Percentiles rank a stretch among this genome's conserved stretches.
Conservation (phyloP, 1,140 invertebrate species). For the Drosophila setifemur region DNA sequence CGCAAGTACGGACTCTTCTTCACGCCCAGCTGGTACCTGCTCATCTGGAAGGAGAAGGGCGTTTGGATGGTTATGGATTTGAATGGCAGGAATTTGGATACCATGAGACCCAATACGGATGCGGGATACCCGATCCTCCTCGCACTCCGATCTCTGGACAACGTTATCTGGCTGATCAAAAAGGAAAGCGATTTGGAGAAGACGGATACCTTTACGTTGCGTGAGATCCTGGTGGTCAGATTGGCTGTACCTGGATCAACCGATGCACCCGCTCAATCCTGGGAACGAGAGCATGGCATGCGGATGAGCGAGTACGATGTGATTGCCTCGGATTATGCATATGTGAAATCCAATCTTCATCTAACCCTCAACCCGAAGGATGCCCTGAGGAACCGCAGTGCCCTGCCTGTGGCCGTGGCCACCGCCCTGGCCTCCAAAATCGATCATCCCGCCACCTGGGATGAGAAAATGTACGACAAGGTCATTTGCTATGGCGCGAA, state of each 20-base stretch:
- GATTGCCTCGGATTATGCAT: constrained; percentile 74
- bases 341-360: constrained; percentile 63
- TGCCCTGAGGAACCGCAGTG: constrained; percentile 68
- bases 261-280: constrained; percentile 32
- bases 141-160: constrained; percentile 50
- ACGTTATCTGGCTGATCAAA: constrained; percentile 56
- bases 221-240: constrained; percentile 51
- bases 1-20: constrained; percentile 45
- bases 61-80: constrained; percentile 66
- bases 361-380: constrained; percentile 60
- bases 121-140: constrained; percentile 39
- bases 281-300: constrained; percentile 56
- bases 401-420: constrained; percentile 61
- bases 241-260: constrained; percentile 49
- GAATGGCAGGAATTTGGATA: constrained; percentile 47
- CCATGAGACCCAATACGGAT: constrained; percentile 26
- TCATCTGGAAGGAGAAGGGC: constrained; percentile 64
- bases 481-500: constrained; percentile 74
- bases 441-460: constrained; percentile 78
- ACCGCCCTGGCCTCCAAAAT: constrained; percentile 67
- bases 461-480: constrained; percentile 68
- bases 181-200: constrained; percentile 53
- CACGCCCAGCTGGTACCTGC: constrained; percentile 45
- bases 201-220: constrained; percentile 26
- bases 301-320: constrained; percentile 68